These are phyloP conservation scores for Barnardius zonarius DNA, from an alignment of 2,113 vertebrate species.

Conservation along the genomic window DNA sequence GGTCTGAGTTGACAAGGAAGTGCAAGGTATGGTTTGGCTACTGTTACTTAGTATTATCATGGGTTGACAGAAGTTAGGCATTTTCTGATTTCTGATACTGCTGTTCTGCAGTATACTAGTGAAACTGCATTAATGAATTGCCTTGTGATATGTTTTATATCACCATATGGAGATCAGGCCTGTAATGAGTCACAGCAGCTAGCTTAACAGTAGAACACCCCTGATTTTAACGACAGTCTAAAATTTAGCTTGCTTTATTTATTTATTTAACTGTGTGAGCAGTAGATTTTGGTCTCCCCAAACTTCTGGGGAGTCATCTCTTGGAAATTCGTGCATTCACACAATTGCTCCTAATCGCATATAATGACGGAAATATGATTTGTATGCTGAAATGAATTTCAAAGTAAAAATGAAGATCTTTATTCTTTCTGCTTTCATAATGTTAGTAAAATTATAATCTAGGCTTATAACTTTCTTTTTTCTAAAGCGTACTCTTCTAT, in stretches of 20 bases:
- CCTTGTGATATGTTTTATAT: background rate
- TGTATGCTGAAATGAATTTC: background rate
- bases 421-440: background rate
- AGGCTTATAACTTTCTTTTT: background rate
- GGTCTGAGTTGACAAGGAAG: background rate
- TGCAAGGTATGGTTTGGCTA: background rate
- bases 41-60: background rate
- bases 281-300: background rate
- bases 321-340: background rate
- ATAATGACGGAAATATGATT: background rate
- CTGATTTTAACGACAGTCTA: background rate
- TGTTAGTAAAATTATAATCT: background rate
- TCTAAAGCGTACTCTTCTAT: background rate
- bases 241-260: background rate
- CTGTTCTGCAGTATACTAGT: background rate
- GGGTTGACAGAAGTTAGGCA: background rate
- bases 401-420: background rate
- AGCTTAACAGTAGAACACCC: background rate
- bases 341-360: background rate
- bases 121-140: accelerated
- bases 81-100: background rate
- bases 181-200: background rate
- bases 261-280: background rate
- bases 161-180: background rate
- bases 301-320: background rate